Percentiles rank a stretch among this genome's conserved stretches.
phyloP scores from a whole-genome alignment of 2,113 vertebrate species.

The Sceloporus undulatus region DNA sequence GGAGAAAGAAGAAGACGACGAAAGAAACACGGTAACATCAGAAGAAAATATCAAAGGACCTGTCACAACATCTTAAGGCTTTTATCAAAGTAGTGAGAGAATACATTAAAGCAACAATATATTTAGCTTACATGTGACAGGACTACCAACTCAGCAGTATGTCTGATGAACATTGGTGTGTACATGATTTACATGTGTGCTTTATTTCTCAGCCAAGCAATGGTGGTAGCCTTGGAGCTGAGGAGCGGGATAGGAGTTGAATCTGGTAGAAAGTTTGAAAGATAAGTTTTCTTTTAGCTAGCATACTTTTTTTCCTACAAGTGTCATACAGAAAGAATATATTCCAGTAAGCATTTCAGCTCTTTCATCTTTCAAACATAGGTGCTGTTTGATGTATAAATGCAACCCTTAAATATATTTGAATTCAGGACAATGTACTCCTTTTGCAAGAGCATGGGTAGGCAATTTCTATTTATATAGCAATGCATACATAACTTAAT shows the following conservation, averaged over 20 bases:
- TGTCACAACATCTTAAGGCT: conserved; percentile 80
- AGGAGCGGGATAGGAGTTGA: conserved; percentile 19
- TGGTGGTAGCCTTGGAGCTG: not conserved
- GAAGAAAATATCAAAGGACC: conserved; percentile 83
- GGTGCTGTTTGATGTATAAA: conserved; percentile 7
- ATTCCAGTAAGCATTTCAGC: not conserved
- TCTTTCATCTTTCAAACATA: conserved; percentile 20
- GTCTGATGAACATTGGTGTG: conserved; percentile 69
- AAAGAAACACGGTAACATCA: conserved; percentile 78
- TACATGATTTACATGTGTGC: conserved; percentile 58
- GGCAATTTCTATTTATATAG: not conserved
- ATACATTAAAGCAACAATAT: conserved; percentile 84
- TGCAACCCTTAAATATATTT: not conserved
- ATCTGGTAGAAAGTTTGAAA: not conserved
- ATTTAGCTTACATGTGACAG: conserved; percentile 69
- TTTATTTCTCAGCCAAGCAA: conserved; percentile 52
- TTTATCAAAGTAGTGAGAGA: conserved; percentile 84
- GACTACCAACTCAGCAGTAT: conserved; percentile 71
- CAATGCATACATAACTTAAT: not conserved
- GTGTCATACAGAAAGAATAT: conserved; percentile 8
- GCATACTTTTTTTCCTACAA: not conserved
- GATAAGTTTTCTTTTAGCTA: fast-evolving
- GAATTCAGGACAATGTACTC: not conserved
- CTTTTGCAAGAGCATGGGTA: not conserved
- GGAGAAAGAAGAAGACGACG: conserved; percentile 51